A percentile compares a stretch with the other conserved stretches of the same genome.
Conservation (phyloP, 2,113 vertebrate species). For the Prochilodus magdalenae region DNA sequence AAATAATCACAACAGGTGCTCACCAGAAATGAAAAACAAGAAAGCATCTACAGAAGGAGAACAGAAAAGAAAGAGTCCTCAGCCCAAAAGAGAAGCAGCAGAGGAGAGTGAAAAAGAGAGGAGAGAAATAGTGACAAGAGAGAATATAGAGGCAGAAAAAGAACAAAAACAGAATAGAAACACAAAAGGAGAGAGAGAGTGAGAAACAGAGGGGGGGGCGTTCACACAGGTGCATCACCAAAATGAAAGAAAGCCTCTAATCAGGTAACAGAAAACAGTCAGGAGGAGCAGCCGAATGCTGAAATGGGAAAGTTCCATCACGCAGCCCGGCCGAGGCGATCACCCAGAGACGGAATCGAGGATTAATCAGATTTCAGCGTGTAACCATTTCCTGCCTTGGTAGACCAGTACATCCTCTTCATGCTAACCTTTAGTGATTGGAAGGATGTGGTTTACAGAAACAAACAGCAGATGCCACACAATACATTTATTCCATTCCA, state of each 20-base stretch:
- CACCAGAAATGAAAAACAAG: too few relatives aligned
- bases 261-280: constrained; percentile 6
- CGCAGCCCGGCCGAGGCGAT: constrained; percentile 34
- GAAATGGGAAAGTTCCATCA: constrained; percentile 56
- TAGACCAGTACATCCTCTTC: constrained; percentile 58
- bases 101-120: too few relatives aligned
- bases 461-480: constrained; percentile 56
- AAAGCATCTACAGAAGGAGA: too few relatives aligned
- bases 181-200: neutral
- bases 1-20: too few relatives aligned
- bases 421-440: constrained; percentile 61
- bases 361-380: constrained; percentile 60
- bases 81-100: too few relatives aligned
- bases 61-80: too few relatives aligned
- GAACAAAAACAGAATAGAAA: too few relatives aligned
- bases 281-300: constrained; percentile 6
- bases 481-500: constrained; percentile 48
- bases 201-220: neutral
- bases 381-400: constrained; percentile 61
- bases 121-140: neutral
- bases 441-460: constrained; percentile 61
- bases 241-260: constrained; percentile 31
- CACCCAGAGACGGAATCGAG: constrained; percentile 21
- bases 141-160: neutral
- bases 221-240: constrained; percentile 43